phyloP scores from a whole-genome alignment of 2,113 vertebrate genomes.

The Pelodiscus sinensis region DNA sequence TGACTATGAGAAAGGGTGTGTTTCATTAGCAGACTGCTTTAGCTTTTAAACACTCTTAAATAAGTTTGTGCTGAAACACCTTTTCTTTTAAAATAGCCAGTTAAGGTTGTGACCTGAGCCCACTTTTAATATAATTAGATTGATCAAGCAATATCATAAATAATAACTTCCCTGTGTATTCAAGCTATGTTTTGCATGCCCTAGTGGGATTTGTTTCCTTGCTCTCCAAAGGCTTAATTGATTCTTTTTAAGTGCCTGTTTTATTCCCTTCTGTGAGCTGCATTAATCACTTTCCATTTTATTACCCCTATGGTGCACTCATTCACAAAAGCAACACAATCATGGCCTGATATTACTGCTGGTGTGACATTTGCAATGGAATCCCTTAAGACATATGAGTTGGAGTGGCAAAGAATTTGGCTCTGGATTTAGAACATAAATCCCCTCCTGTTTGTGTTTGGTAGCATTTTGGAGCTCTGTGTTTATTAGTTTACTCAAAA shows the following conservation, averaged over 20 bases:
- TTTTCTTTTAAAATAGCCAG: not conserved
- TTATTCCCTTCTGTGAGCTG: not conserved
- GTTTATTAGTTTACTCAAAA: not conserved
- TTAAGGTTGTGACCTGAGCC: not conserved
- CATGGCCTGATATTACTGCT: not conserved
- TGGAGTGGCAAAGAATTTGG: rapidly evolving
- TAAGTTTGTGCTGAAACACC: not conserved
- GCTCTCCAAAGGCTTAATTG: not conserved
- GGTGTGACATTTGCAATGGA: not conserved
- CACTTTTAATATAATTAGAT: not conserved
- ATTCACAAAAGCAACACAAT: not conserved
- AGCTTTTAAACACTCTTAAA: not conserved
- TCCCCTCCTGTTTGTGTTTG: not conserved
- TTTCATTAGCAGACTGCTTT: not conserved
- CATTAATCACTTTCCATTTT: not conserved
- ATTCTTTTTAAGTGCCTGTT: not conserved
- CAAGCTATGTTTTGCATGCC: rapidly evolving
- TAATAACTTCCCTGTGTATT: not conserved
- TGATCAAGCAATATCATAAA: not conserved
- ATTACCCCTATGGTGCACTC: conserved; percentile 47
- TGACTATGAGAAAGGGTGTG: not conserved
- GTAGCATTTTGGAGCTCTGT: not conserved
- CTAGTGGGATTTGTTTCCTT: not conserved
- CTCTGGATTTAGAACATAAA: not conserved
- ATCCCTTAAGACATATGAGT: not conserved